A percentile compares a stretch with the other conserved stretches of the same genome.
Evolutionary conservation across 2,113 vertebrate genomes (phyloP).

Genomic region (Dunckerocampus dactyliophorus): DNA sequence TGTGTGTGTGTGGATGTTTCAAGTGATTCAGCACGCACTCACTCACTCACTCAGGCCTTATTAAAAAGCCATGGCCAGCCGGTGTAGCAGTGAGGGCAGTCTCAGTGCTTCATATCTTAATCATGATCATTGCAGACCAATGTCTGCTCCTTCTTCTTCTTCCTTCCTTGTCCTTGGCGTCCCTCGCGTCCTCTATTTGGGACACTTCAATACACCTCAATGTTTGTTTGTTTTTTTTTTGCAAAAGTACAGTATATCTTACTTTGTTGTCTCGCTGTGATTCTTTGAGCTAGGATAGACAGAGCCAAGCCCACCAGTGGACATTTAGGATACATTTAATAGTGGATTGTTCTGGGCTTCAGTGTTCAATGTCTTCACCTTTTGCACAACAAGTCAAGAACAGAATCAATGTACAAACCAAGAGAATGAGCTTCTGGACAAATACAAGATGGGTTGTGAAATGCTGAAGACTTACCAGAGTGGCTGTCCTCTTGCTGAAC

Average conservation of each 20-base stretch:
- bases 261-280: not conserved
- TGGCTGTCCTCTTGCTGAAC: conserved; percentile 58
- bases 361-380: no score
- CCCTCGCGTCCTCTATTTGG: conserved; percentile 6
- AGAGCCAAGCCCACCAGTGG: no score
- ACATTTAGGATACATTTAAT: no score
- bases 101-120: conserved; percentile 59
- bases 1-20: conserved; percentile 18
- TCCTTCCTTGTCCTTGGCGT: not conserved
- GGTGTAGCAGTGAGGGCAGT: conserved; percentile 42
- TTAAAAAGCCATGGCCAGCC: conserved; percentile 46
- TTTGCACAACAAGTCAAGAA: not conserved
- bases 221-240: not conserved
- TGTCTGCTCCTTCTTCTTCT: conserved; percentile 3
- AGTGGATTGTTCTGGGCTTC: no score
- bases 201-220: not conserved
- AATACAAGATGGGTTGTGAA: conserved; percentile 43
- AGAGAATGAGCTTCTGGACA: conserved; percentile 11
- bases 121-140: conserved; percentile 35
- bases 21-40: conserved; percentile 11
- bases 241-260: not conserved
- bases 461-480: conserved; percentile 34
- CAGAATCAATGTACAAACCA: not conserved
- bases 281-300: not conserved
- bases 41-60: conserved; percentile 18